These are phyloP conservation scores for Amphimallon solstitiale DNA, from an alignment of 2,888 invertebrate species.

Conservation along the genomic window DNA sequence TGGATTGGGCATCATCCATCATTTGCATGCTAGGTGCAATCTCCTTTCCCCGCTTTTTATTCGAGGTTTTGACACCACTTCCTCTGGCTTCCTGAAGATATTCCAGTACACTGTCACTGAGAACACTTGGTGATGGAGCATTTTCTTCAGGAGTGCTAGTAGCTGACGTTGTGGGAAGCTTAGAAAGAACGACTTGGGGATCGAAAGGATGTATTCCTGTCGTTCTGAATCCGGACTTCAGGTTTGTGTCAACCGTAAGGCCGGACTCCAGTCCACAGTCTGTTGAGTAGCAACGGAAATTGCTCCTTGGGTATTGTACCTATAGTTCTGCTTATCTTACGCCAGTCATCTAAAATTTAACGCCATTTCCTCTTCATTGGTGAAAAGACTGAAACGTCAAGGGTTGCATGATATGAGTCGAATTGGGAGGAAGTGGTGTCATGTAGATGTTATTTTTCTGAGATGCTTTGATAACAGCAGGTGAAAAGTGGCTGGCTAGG, in stretches of 20 bases:
- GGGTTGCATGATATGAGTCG: slow-evolving; percentile 36
- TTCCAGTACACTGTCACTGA: too few relatives aligned
- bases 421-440: slow-evolving; percentile 34
- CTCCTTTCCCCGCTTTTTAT: too few relatives aligned
- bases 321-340: slow-evolving; percentile 31
- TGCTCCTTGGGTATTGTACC: slow-evolving; percentile 40
- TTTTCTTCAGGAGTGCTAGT: too few relatives aligned
- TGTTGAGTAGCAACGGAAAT: slow-evolving; percentile 32
- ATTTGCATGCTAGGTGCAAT: too few relatives aligned
- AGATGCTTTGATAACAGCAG: slow-evolving; percentile 41
- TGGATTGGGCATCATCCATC: too few relatives aligned
- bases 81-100: too few relatives aligned
- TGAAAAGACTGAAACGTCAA: slow-evolving; percentile 15
- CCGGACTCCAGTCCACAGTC: slow-evolving; percentile 32
- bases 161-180: background rate
- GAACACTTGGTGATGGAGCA: too few relatives aligned
- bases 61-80: too few relatives aligned
- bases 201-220: slow-evolving; percentile 38
- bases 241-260: slow-evolving; percentile 18
- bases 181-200: slow-evolving; percentile 13
- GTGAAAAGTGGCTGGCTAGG: slow-evolving; percentile 42
- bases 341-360: slow-evolving; percentile 37
- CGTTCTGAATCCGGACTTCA: slow-evolving; percentile 22
- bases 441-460: slow-evolving; percentile 34
- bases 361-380: slow-evolving; percentile 18